Conservation (phyloP, 2,888 invertebrate species). For the Standfussiana lucernea region DNA sequence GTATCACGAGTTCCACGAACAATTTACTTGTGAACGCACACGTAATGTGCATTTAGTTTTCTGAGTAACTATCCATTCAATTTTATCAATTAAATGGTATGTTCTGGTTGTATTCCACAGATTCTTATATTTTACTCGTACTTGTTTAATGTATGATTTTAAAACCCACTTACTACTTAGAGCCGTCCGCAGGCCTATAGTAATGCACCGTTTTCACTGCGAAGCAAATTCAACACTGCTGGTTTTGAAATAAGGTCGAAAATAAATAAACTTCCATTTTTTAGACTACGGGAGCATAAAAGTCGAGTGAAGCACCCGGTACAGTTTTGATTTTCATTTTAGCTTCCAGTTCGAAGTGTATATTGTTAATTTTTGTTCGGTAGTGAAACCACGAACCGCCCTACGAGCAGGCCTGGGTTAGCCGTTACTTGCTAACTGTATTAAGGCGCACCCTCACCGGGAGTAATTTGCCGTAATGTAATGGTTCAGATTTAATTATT, state of each 20-base stretch:
- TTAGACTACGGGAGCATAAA: neutral
- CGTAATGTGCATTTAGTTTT: neutral
- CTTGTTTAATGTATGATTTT: neutral
- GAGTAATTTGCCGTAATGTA: too few species aligned
- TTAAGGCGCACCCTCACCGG: too few species aligned
- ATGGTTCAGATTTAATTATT: too few species aligned
- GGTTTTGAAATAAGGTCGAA: neutral
- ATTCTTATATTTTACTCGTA: neutral
- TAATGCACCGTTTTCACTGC: neutral
- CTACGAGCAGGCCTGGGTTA: neutral
- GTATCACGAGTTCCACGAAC: slow-evolving; percentile 4
- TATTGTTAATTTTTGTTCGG: neutral
- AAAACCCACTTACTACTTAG: neutral
- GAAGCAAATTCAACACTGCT: neutral
- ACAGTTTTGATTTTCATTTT: neutral
- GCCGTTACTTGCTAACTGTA: neutral
- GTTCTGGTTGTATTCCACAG: neutral
- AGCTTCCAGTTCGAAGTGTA: neutral
- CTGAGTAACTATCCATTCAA: too few species aligned
- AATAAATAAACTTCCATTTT: neutral
- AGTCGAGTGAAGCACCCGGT: neutral
- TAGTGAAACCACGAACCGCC: too few species aligned
- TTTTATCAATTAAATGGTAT: neutral
- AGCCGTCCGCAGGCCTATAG: neutral
- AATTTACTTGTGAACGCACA: neutral